Conservation (phyloP, 64 coral and sea anemone species). For the Astreopora myriophthalma region DNA sequence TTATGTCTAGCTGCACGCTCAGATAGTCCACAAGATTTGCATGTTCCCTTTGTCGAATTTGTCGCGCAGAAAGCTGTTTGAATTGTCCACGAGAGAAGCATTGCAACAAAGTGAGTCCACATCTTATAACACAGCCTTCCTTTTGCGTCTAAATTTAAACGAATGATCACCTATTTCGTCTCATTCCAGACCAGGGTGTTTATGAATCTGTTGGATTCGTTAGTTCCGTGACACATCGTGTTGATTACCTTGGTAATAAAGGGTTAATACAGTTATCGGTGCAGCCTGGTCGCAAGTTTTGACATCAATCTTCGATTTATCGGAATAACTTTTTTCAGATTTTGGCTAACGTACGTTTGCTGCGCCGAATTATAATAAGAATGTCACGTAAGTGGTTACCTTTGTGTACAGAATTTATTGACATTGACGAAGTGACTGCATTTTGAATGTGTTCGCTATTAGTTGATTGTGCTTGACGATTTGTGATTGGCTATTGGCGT, state of each 20-base stretch:
- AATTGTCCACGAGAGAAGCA: background rate
- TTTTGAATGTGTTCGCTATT: background rate
- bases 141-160: background rate
- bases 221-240: background rate
- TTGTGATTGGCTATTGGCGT: background rate
- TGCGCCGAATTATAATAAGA: background rate
- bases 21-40: background rate
- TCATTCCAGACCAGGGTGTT: background rate
- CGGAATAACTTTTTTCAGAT: background rate
- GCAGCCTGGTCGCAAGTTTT: background rate
- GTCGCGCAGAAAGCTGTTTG: background rate
- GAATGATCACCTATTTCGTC: background rate
- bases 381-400: constrained; percentile 1
- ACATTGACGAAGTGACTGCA: background rate
- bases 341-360: background rate
- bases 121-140: background rate
- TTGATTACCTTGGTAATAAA: constrained; percentile 18
- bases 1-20: background rate
- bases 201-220: background rate
- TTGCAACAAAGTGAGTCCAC: background rate
- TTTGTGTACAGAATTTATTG: background rate
- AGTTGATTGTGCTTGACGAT: background rate
- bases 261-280: too few relatives aligned
- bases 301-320: background rate
- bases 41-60: background rate